These are phyloP conservation scores for Nasonia oneida DNA, from an alignment of 2,888 invertebrate genomes.

Conservation along the genomic window DNA sequence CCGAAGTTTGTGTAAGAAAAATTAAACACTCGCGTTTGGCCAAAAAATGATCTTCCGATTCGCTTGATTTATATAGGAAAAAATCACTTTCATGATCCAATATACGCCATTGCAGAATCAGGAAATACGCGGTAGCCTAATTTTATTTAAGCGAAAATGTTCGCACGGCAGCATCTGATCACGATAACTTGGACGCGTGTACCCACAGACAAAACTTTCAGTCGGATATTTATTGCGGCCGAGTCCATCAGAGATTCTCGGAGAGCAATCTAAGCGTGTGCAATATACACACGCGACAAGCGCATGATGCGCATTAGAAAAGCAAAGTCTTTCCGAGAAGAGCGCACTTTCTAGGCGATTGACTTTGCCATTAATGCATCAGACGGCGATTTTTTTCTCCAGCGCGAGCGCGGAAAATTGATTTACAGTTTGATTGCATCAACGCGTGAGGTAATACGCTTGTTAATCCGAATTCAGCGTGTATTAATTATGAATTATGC, in stretches of 20 bases:
- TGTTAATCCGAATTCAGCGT: not conserved
- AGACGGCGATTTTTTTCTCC: not conserved
- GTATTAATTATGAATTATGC: not conserved
- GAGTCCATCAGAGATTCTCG: conserved; percentile 1
- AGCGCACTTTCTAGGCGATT: conserved; percentile 41
- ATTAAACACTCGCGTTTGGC: not conserved
- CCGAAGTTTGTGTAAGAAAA: not conserved
- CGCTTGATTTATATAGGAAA: not conserved
- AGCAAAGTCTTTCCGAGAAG: conserved; percentile 20
- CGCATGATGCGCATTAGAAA: conserved; percentile 22
- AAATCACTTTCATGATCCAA: not conserved
- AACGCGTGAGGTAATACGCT: not conserved
- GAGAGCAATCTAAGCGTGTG: conserved; percentile 26
- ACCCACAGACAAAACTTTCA: not conserved
- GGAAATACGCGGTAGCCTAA: not conserved
- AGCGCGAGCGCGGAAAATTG: not conserved
- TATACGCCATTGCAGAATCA: too few relatives aligned
- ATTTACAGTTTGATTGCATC: conserved; percentile 8
- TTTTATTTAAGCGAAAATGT: not conserved
- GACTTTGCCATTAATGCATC: conserved; percentile 2
- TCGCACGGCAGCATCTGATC: not conserved
- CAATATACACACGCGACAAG: too few relatives aligned
- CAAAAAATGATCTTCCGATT: not conserved
- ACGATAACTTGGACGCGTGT: not conserved
- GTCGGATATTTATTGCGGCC: not conserved